A percentile compares a stretch with the other conserved stretches of the same genome.
These are phyloP conservation scores for Caloenas nicobarica DNA, from an alignment of 2,113 vertebrate genomes.

Conservation along the genomic window DNA sequence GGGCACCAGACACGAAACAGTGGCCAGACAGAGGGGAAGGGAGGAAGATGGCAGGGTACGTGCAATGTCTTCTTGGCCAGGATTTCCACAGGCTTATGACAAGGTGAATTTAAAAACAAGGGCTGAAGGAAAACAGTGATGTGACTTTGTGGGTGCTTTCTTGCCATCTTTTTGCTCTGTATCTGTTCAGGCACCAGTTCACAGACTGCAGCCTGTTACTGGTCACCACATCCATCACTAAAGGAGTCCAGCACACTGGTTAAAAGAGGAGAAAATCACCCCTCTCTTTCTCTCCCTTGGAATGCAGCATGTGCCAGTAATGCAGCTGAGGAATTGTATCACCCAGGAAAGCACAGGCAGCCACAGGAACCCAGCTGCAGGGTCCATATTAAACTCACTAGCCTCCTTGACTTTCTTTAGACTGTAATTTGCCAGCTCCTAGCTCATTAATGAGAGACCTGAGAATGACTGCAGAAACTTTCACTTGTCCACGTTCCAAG, in stretches of 20 bases:
- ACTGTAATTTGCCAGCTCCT: not conserved
- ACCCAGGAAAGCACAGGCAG: accelerated
- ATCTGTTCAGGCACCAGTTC: not conserved
- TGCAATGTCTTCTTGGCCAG: not conserved
- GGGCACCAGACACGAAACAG: not conserved
- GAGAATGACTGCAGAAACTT: not conserved
- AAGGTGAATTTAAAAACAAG: not conserved
- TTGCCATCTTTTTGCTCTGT: not conserved
- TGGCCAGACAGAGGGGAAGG: not conserved
- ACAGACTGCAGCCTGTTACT: not conserved
- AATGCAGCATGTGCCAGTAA: not conserved
- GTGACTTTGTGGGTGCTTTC: not conserved
- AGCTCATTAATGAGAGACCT: not conserved
- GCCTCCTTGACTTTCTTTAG: not conserved
- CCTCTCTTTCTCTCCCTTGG: not conserved
- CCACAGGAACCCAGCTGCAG: not conserved
- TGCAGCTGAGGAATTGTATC: accelerated
- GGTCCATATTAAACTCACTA: not conserved
- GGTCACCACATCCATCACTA: too few species aligned
- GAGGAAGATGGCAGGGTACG: not conserved
- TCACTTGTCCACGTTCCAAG: not conserved
- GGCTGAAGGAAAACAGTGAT: not conserved
- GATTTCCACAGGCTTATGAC: not conserved
- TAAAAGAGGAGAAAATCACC: not conserved
- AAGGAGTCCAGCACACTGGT: accelerated